phyloP scores from a whole-genome alignment of 1,140 invertebrate genomes.

The Pararge aegeria region DNA sequence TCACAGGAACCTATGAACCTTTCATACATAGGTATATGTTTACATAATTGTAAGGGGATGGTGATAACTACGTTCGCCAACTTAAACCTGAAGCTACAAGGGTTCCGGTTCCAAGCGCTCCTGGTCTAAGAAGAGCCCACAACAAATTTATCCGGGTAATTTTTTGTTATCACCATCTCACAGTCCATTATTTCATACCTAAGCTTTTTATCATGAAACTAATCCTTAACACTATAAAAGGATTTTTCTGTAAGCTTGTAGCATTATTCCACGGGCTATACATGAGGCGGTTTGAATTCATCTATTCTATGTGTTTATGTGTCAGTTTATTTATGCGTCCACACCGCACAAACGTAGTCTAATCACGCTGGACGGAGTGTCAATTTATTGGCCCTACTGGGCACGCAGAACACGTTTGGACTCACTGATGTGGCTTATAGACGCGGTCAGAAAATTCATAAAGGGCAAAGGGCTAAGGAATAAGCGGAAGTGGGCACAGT shows the following conservation, averaged over 20 bases:
- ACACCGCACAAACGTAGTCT: slow-evolving; percentile 7
- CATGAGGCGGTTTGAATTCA: neutral
- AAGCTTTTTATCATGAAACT: too few relatives aligned
- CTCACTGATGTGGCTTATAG: slow-evolving; percentile 37
- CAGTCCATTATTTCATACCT: too few relatives aligned
- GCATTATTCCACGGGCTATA: neutral
- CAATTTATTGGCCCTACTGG: slow-evolving; percentile 21
- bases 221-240: too few relatives aligned
- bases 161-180: too few relatives aligned
- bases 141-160: too few relatives aligned
- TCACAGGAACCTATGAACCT: too few relatives aligned
- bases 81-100: too few relatives aligned
- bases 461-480: neutral
- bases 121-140: too few relatives aligned
- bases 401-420: slow-evolving; percentile 27
- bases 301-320: slow-evolving; percentile 22
- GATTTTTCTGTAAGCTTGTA: neutral
- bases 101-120: too few relatives aligned
- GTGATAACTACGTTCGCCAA: too few relatives aligned
- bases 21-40: too few relatives aligned
- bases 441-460: slow-evolving; percentile 24
- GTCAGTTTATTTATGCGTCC: slow-evolving; percentile 2
- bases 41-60: too few relatives aligned
- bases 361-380: slow-evolving; percentile 24
- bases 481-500: neutral